These are phyloP conservation scores for Sebastes aleutianus DNA, from an alignment of 2,797 vertebrate genomes.

Conservation along the genomic window DNA sequence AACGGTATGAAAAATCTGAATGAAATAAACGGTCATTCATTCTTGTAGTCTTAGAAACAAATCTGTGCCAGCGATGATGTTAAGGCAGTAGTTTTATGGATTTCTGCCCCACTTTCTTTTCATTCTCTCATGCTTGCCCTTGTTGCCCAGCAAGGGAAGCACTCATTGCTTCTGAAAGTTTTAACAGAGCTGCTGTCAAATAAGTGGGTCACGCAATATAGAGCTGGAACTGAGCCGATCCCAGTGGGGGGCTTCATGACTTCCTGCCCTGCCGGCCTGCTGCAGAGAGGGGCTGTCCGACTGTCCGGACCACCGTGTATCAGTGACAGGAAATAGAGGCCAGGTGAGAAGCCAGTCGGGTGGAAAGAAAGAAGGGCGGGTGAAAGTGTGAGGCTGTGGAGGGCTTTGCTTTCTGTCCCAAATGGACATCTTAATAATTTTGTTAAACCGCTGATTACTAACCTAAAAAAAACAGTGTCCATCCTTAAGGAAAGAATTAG, in stretches of 20 bases:
- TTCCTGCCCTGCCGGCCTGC: slow-evolving; percentile 8
- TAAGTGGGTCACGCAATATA: slow-evolving; percentile 65
- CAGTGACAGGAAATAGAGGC: slow-evolving; percentile 10
- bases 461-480: not conserved
- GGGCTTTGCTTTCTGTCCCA: not conserved
- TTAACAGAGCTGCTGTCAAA: slow-evolving; percentile 61
- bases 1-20: not conserved
- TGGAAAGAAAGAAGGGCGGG: not conserved
- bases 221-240: slow-evolving; percentile 37
- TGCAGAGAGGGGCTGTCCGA: slow-evolving; percentile 17
- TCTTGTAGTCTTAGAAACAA: not conserved
- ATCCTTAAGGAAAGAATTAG: not conserved
- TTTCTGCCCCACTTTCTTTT: slow-evolving; percentile 5
- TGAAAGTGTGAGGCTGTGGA: not conserved
- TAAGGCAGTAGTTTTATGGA: not conserved
- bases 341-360: slow-evolving; percentile 11
- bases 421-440: not conserved
- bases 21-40: not conserved
- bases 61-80: not conserved
- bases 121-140: not conserved
- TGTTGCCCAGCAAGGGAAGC: not conserved
- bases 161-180: slow-evolving; percentile 47
- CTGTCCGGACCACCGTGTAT: slow-evolving; percentile 32
- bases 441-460: not conserved
- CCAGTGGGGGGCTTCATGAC: slow-evolving; percentile 33